Evolutionary conservation across 2,113 vertebrate genomes (phyloP).

Genomic region (Heterochromis multidens): DNA sequence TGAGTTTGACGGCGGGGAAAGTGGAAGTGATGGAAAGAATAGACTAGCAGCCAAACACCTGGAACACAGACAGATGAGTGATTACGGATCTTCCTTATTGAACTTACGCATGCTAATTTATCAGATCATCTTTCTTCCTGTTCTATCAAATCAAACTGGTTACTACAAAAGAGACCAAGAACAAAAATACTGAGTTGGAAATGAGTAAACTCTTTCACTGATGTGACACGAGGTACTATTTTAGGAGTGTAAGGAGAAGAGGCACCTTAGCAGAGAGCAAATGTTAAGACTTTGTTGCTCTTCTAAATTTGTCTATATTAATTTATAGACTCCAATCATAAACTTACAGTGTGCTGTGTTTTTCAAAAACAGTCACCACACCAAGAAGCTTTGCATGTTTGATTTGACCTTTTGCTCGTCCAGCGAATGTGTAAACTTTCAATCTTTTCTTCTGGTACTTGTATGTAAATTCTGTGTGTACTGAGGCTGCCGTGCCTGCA

Average conservation of each 20-base stretch:
- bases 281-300: neutral
- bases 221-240: neutral
- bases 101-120: too few relatives aligned
- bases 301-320: too few relatives aligned
- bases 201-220: neutral
- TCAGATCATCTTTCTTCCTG: too few relatives aligned
- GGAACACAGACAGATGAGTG: too few relatives aligned
- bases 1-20: too few relatives aligned
- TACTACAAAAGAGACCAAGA: neutral
- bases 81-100: too few relatives aligned
- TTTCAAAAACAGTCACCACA: neutral
- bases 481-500: neutral
- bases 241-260: neutral
- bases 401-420: rapidly evolving
- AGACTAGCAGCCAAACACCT: too few relatives aligned
- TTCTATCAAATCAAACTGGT: too few relatives aligned
- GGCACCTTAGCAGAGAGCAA: neutral
- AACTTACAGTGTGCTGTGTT: too few relatives aligned
- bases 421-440: too few relatives aligned
- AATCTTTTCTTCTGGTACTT: neutral
- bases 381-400: neutral
- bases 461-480: neutral
- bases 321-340: too few relatives aligned
- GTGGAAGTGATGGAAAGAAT: too few relatives aligned
- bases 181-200: neutral